Evolutionary conservation across 2,797 vertebrate genomes (phyloP).

Genomic region (Cichlasoma orientale): DNA sequence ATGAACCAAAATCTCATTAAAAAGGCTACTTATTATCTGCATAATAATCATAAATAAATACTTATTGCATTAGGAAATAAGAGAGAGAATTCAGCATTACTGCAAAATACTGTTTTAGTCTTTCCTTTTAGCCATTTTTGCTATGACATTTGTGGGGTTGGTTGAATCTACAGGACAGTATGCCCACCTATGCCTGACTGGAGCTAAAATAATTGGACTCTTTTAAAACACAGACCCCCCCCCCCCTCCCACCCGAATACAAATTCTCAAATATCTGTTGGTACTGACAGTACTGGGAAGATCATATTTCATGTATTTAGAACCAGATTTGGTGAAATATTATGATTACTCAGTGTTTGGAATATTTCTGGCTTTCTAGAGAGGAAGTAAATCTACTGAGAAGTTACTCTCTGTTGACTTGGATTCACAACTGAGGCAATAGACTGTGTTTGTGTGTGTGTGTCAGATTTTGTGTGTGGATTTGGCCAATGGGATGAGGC

Average conservation of each 20-base stretch:
- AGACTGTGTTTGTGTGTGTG: background rate
- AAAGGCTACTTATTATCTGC: background rate
- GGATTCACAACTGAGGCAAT: background rate
- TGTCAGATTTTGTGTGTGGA: no score
- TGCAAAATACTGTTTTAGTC: no score
- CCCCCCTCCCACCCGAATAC: background rate
- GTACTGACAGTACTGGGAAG: no score
- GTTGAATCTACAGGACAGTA: background rate
- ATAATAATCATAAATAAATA: background rate
- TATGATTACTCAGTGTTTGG: background rate
- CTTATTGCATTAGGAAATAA: background rate
- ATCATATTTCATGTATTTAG: background rate
- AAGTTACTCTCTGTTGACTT: background rate
- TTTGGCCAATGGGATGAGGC: conserved; percentile 64
- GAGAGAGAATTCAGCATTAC: background rate
- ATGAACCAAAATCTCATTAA: background rate
- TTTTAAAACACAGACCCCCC: no score
- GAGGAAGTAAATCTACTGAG: background rate
- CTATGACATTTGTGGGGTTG: no score
- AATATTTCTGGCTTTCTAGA: no score
- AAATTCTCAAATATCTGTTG: background rate
- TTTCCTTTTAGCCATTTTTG: no score
- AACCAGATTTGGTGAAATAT: background rate
- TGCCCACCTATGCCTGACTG: background rate
- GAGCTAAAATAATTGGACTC: background rate